Conservation (phyloP, 2,113 vertebrate species). For the Hemicordylus capensis region DNA sequence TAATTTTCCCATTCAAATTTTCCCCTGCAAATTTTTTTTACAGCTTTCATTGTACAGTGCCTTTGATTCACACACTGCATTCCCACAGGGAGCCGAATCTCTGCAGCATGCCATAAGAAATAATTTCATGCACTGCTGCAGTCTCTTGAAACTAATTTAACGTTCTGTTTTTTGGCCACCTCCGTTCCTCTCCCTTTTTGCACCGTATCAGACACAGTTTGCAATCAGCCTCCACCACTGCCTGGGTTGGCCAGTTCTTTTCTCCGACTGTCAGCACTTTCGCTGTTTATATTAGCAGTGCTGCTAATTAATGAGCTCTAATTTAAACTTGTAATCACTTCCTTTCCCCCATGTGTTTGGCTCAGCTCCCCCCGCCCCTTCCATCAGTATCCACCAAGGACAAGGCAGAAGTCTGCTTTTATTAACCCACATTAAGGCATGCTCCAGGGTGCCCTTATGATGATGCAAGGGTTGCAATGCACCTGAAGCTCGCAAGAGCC, state of each 20-base stretch:
- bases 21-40: constrained; percentile 17
- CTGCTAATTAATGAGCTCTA: constrained; percentile 59
- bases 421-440: constrained; percentile 53
- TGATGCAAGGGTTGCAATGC: constrained; percentile 12
- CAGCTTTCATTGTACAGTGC: constrained; percentile 53
- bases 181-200: constrained; percentile 19
- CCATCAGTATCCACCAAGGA: constrained; percentile 38
- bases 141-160: constrained; percentile 84
- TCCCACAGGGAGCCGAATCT: constrained; percentile 75
- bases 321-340: constrained; percentile 50
- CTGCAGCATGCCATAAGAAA: constrained; percentile 80
- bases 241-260: constrained; percentile 17
- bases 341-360: constrained; percentile 56
- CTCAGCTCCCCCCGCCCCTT: not conserved
- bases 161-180: constrained; percentile 64
- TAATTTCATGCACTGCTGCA: constrained; percentile 88
- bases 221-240: constrained; percentile 21
- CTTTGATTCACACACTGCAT: constrained; percentile 65
- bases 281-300: constrained; percentile 49
- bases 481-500: not conserved
- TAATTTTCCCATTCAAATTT: not conserved
- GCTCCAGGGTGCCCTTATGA: constrained; percentile 48
- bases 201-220: constrained; percentile 65
- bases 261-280: constrained; percentile 31
- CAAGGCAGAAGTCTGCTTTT: constrained; percentile 42